Conservation (phyloP, 2,113 vertebrate species). For the Falco punctatus region DNA sequence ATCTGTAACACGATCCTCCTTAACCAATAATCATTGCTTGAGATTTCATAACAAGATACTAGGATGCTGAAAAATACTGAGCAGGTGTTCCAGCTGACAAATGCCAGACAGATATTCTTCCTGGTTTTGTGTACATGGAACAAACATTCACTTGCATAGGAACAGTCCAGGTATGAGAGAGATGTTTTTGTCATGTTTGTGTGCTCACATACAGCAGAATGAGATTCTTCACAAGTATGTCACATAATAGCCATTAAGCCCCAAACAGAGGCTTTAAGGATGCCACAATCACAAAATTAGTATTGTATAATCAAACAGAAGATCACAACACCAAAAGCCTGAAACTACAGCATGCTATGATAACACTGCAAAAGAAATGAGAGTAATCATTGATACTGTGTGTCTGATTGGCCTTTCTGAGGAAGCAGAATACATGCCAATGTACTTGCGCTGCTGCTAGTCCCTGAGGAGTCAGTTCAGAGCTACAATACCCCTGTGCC, state of each 20-base stretch:
- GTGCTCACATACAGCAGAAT: not conserved
- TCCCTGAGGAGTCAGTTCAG: not conserved
- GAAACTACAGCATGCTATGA: not conserved
- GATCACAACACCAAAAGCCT: not conserved
- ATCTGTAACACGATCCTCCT: too few relatives aligned
- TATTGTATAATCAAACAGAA: not conserved
- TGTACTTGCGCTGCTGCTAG: not conserved
- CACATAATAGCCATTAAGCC: not conserved
- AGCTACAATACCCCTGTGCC: not conserved
- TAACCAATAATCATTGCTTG: not conserved
- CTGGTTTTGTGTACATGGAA: not conserved
- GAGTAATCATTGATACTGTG: not conserved
- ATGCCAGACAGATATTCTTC: not conserved
- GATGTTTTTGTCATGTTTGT: not conserved
- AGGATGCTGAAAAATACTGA: not conserved
- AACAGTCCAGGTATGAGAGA: not conserved
- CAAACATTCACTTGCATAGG: not conserved
- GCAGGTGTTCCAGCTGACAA: not conserved
- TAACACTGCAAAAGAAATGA: not conserved
- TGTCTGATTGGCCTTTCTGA: not conserved
- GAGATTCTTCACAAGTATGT: not conserved
- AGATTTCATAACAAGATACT: not conserved
- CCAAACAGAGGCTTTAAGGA: not conserved
- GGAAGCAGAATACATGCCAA: not conserved
- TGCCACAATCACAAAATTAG: not conserved